phyloP scores from a whole-genome alignment of 2,888 invertebrate species.

The Lepidochitona cinerea region DNA sequence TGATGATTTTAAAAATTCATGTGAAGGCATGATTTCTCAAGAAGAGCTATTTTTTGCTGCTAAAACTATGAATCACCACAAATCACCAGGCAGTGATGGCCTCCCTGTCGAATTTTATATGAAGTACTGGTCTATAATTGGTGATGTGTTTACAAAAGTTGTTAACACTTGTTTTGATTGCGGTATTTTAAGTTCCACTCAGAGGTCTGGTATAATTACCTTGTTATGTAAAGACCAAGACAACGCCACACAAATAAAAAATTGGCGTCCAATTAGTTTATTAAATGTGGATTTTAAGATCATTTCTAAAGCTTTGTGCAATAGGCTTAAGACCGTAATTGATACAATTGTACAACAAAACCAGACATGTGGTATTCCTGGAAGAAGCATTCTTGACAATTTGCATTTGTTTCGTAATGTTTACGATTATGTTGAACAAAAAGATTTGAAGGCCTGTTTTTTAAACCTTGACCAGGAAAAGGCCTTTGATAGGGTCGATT shows the following conservation, averaged over 20 bases:
- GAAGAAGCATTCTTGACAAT: conserved; percentile 38
- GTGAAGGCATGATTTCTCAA: neutral
- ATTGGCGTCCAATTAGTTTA: too few relatives aligned
- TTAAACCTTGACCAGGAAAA: conserved; percentile 41
- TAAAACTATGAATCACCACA: neutral
- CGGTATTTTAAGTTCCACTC: too few relatives aligned
- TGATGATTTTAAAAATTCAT: neutral
- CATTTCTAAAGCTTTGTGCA: too few relatives aligned
- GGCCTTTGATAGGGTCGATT: conserved; percentile 39
- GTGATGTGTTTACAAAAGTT: too few relatives aligned
- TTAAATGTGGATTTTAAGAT: too few relatives aligned
- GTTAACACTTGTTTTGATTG: too few relatives aligned
- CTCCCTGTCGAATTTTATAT: neutral
- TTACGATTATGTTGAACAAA: conserved; percentile 32
- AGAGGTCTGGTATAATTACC: too few relatives aligned
- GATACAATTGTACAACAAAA: too few relatives aligned
- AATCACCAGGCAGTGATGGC: neutral
- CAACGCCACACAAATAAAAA: too few relatives aligned
- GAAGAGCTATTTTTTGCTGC: neutral
- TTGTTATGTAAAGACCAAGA: too few relatives aligned
- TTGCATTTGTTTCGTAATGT: conserved; percentile 32
- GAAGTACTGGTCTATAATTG: neutral
- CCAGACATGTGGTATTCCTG: conserved; percentile 33
- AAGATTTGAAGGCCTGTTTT: conserved; percentile 28
- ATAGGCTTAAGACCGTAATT: too few relatives aligned